Evolutionary conservation across 2,113 vertebrate genomes (phyloP).

Genomic region (Nothocercus julius): DNA sequence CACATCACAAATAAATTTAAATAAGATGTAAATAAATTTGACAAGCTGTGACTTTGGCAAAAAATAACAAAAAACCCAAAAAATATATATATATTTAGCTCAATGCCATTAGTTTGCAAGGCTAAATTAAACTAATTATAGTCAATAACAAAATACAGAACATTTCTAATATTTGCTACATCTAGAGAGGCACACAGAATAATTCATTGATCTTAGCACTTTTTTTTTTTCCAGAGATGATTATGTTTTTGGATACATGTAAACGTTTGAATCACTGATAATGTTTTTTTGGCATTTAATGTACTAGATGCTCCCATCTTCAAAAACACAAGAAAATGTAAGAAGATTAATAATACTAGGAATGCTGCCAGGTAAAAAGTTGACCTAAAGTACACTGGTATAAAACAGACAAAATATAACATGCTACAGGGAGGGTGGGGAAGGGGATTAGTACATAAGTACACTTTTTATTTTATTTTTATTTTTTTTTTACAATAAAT

Average conservation of each 20-base stretch:
- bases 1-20: slow-evolving; percentile 81
- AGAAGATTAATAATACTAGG: slow-evolving; percentile 93
- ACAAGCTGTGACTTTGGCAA: slow-evolving; percentile 88
- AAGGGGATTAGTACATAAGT: slow-evolving; percentile 96
- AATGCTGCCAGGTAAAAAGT: slow-evolving; percentile 92
- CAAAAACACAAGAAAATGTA: slow-evolving; percentile 85
- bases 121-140: slow-evolving; percentile 85
- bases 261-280: slow-evolving; percentile 87
- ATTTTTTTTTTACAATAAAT: slow-evolving; percentile 98
- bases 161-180: slow-evolving; percentile 87
- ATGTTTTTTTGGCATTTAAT: slow-evolving; percentile 83
- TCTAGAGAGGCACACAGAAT: slow-evolving; percentile 88
- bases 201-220: slow-evolving; percentile 82
- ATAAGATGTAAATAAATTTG: slow-evolving; percentile 80
- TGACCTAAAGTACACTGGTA: slow-evolving; percentile 91
- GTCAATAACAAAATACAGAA: slow-evolving; percentile 88
- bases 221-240: slow-evolving; percentile 86
- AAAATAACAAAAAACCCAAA: background rate
- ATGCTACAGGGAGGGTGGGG: slow-evolving; percentile 84
- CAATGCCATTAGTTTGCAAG: slow-evolving; percentile 86
- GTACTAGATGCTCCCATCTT: slow-evolving; percentile 89
- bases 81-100: slow-evolving; percentile 79
- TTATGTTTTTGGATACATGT: slow-evolving; percentile 90
- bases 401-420: slow-evolving; percentile 87
- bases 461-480: slow-evolving; percentile 89